These are phyloP conservation scores for Enteromius radiatus DNA, from an alignment of 2,797 vertebrate species.

Conservation along the genomic window DNA sequence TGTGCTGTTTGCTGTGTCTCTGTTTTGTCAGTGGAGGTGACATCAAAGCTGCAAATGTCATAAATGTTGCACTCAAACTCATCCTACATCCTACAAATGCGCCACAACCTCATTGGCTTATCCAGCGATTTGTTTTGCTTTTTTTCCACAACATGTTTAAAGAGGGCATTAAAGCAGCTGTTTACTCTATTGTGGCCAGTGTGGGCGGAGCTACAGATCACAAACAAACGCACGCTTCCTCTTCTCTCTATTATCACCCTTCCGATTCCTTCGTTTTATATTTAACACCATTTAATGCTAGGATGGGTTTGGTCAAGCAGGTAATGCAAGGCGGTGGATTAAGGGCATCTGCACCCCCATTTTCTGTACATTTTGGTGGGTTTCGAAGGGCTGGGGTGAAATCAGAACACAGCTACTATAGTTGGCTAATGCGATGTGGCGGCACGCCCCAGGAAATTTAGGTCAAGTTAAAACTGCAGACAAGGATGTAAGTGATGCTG, in stretches of 20 bases:
- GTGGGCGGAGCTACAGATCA: constrained; percentile 63
- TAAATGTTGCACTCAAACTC: constrained; percentile 14
- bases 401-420: constrained; percentile 67
- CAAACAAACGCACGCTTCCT: constrained; percentile 38
- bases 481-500: constrained; percentile 64
- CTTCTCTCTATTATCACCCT: background rate
- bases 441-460: constrained; percentile 83
- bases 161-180: constrained; percentile 48
- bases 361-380: constrained; percentile 82
- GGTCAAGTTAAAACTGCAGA: constrained; percentile 86
- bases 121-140: constrained; percentile 68
- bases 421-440: constrained; percentile 85
- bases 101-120: constrained; percentile 37
- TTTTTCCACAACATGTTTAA: constrained; percentile 44
- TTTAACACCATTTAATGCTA: background rate
- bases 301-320: constrained; percentile 42
- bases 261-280: background rate
- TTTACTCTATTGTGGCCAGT: constrained; percentile 60
- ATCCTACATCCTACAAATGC: background rate
- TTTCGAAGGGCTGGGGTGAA: constrained; percentile 80
- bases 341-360: constrained; percentile 71
- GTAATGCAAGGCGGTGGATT: constrained; percentile 11
- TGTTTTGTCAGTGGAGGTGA: background rate
- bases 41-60: constrained; percentile 1
- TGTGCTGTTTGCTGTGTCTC: background rate